Conservation (phyloP, 2,797 vertebrate species). For the Emydoidea blandingii region DNA sequence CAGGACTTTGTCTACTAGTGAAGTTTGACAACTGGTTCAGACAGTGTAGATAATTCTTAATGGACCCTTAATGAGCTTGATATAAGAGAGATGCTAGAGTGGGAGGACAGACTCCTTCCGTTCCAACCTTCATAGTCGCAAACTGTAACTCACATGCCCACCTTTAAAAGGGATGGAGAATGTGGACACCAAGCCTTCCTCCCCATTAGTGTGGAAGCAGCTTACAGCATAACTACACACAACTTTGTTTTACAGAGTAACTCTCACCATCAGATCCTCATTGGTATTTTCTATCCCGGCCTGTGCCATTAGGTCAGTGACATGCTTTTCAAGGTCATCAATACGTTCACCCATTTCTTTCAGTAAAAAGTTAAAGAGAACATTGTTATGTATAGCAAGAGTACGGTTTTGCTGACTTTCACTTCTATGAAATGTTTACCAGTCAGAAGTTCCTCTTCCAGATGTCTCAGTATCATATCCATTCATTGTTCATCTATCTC, state of each 20-base stretch:
- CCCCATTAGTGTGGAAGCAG: not conserved
- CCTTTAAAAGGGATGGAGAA: not conserved
- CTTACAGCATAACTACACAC: not conserved
- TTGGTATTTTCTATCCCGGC: slow-evolving; percentile 83
- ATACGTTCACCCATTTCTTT: slow-evolving; percentile 91
- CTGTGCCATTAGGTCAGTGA: slow-evolving; percentile 87
- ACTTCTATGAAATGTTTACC: not conserved
- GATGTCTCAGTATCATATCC: not conserved
- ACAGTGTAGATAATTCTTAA: not conserved
- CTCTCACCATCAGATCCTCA: slow-evolving; percentile 72
- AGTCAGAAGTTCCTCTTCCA: not conserved
- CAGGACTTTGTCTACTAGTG: not conserved
- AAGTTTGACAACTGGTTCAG: not conserved
- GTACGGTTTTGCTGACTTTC: not conserved
- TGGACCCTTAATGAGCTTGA: not conserved
- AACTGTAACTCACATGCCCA: not conserved
- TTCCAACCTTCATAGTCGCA: not conserved
- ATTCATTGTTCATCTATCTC: accelerated
- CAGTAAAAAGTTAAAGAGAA: slow-evolving; percentile 86
- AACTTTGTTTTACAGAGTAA: not conserved
- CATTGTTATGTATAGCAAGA: not conserved
- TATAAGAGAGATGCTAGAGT: not conserved
- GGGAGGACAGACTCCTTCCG: not conserved
- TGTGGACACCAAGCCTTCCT: not conserved
- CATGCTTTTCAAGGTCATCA: slow-evolving; percentile 86